Conservation (phyloP, 35 echinoderm and acorn worm species). For the Hemicentrotus pulcherrimus region DNA sequence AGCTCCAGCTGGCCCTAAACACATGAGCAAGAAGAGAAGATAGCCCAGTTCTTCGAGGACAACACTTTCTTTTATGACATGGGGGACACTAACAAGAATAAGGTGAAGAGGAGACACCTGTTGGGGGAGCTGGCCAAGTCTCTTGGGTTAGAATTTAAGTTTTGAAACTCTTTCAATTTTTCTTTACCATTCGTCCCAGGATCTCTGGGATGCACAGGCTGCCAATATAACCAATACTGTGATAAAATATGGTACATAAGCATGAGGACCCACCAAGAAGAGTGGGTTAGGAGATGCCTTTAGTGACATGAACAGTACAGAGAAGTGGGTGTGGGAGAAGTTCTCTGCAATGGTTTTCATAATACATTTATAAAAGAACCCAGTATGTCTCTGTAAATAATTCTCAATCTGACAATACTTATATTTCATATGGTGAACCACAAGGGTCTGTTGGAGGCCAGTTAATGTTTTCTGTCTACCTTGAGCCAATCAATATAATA, state of each 20-base stretch:
- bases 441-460: too few relatives aligned
- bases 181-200: neutral
- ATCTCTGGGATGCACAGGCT: conserved; percentile 38
- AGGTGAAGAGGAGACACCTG: conserved; percentile 37
- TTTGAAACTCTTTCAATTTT: neutral
- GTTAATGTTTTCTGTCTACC: too few relatives aligned
- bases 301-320: conserved; percentile 21
- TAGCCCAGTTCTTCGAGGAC: neutral
- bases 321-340: conserved; percentile 37
- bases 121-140: neutral
- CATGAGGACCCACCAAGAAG: neutral
- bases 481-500: too few relatives aligned
- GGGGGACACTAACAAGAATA: neutral
- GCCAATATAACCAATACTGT: neutral
- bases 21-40: conserved; percentile 9
- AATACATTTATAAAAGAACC: too few relatives aligned
- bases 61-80: conserved; percentile 20
- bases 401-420: too few relatives aligned
- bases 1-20: neutral
- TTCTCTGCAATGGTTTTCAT: neutral
- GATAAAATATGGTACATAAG: neutral
- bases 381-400: too few relatives aligned
- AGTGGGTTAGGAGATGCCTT: conserved; percentile 35
- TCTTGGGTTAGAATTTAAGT: conserved; percentile 20
- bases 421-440: too few relatives aligned